Base-by-base conservation (phyloP, 2,888 invertebrate genomes). In the Caradrina kadenii region DNA sequence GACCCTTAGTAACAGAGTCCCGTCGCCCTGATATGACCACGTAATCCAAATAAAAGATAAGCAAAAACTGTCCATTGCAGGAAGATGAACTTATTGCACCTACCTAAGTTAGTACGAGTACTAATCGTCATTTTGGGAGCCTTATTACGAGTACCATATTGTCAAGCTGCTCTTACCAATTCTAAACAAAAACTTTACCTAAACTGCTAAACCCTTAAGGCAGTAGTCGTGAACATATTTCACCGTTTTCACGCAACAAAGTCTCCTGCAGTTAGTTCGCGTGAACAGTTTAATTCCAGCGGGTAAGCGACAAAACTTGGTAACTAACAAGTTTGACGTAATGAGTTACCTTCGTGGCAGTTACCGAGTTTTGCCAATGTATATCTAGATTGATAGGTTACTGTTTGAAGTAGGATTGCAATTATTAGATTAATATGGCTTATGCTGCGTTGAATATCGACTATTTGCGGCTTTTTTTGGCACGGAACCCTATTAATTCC, bases 201-300 rank as follows among this genome's bases (percentile, higher is more conserved):
- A 50, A 21, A 15, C 39, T 49, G 42, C 35, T 35, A 21, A 53
- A 53, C 10, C 31, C 52, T 21, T 42, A 42, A 55, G 22, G 35
- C 42, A 1, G 1, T 15, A 58, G 22, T 58, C 19, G 42, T 63
- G 26, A 75, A 73, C 73, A 75, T 61, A 64, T 58, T 61, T 13
- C 21, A 11, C 15, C 54, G 19, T 17, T 52, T 53, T 39, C 59
- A 59, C 31, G 63, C 53, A 55, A 60, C 79, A 61, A 65, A 58
- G 53, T 73, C 63, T 58, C 42, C 22, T 17, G 11, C 19, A 62
- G 42, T 45, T 65, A 59, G 19, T 63, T 49, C 42, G 35, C 60
- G 48, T 45, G 59, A 81, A 70, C 70, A 53, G 79, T 80, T 80
- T 69, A 74, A 81, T 81, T 76, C 66, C 54, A 81, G 69, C 61